Base-by-base conservation (phyloP, 1,140 invertebrate genomes). In the Nebria ingens region DNA sequence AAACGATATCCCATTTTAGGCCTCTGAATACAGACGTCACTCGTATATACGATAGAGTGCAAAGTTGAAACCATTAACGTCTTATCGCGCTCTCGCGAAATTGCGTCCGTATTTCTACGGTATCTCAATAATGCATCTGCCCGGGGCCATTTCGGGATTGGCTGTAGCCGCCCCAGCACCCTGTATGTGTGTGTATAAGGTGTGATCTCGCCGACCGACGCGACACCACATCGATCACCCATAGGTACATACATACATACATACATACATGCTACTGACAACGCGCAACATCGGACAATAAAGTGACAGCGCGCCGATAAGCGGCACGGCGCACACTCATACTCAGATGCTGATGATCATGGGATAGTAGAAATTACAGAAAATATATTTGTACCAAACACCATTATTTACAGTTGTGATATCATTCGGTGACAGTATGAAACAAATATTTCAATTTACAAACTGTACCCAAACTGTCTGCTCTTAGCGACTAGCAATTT, bases 51-150 rank as follows among this genome's bases (percentile, higher is more conserved):
- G 66, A 68, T 65, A 66, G 66, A 66, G 66, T 68, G 66, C 64
- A 68, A 70, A 70, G 67, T 70, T 70, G 68, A 67, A 68, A 60
- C 68, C 65, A 69, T 70, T 70, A 70, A 61, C 68, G 67, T 70
- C 66, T 70, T 70, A 70, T 70, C 68, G 61, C 59, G 57, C 62
- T 58, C 61, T 64, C 56, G 52, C 60, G 58, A 64, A 68, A 67
- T 67, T 65, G 66, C 65, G 56, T 54, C 65, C 61, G 65, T 67
- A 69, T 68, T 66, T 69, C 64, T 58, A 42, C 60, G 55, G 58
- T 68, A 70, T 68, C 68, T 68, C 59, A 62, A 70, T 70, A 68
- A 70, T 68, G 67, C 66, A 68, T 68, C 64, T 54, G 61, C 55
- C 57, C 29, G 56, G 58, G 57, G 61, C 64, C 61, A 63, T 65